These are phyloP conservation scores for Vannuccia rotundouncinata DNA, from an alignment of 2,888 invertebrate genomes.

Conservation along the genomic window DNA sequence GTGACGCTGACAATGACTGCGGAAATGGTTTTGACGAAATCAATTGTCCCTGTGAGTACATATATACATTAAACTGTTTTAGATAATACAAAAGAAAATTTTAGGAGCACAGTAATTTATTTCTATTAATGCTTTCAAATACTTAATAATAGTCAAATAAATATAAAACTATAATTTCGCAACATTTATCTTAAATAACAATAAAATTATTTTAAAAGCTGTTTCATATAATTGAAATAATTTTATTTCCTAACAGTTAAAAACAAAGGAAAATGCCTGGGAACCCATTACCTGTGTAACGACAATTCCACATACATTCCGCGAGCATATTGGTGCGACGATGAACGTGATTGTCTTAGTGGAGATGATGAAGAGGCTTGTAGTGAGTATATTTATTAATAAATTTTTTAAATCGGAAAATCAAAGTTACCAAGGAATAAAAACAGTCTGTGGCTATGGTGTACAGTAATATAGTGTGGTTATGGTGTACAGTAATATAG, in stretches of 20 bases:
- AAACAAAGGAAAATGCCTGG: conserved; percentile 21
- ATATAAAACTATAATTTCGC: too few species aligned
- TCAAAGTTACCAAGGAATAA: too few species aligned
- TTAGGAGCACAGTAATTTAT: too few species aligned
- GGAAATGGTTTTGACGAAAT: conserved; percentile 32
- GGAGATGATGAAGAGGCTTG: conserved; percentile 32
- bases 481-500: too few species aligned
- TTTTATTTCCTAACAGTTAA: background rate
- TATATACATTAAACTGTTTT: too few species aligned
- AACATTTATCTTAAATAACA: too few species aligned
- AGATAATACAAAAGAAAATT: too few species aligned
- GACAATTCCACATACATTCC: conserved; percentile 32
- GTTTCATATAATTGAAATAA: background rate
- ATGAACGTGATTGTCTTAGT: background rate
- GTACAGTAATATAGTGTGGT: too few species aligned
- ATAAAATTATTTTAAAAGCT: background rate
- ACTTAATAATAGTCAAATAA: too few species aligned
- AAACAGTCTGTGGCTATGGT: too few species aligned
- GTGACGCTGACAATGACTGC: conserved; percentile 35
- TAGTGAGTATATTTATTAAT: conserved; percentile 11
- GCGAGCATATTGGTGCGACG: conserved; percentile 33
- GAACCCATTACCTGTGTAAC: conserved; percentile 27
- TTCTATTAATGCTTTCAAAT: too few species aligned
- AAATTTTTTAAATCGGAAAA: background rate
- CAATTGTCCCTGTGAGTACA: conserved; percentile 26